phyloP scores from a whole-genome alignment of 2,113 vertebrate genomes.

The Erpornis zantholeuca region DNA sequence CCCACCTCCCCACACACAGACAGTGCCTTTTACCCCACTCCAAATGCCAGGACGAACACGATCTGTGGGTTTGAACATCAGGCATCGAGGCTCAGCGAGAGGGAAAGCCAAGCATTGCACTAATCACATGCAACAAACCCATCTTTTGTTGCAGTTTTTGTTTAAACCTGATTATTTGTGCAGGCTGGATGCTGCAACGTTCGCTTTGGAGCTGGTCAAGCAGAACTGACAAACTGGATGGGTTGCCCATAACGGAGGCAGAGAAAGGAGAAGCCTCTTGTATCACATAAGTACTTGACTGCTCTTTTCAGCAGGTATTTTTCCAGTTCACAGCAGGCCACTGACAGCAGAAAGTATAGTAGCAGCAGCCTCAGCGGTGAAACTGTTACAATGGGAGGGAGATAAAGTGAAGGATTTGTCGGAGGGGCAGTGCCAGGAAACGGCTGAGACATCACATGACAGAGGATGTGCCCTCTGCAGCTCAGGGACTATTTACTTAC shows the following conservation, averaged over 20 bases:
- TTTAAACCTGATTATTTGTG: not conserved
- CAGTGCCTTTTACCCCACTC: not conserved
- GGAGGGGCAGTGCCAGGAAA: constrained; percentile 58
- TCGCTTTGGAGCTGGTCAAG: not conserved
- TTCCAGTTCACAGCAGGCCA: not conserved
- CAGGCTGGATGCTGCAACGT: not conserved
- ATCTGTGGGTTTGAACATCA: not conserved
- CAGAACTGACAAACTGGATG: not conserved
- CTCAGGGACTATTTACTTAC: constrained; percentile 48
- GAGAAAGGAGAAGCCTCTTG: not conserved
- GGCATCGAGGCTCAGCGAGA: not conserved
- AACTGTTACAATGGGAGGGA: constrained; percentile 10
- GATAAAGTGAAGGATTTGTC: constrained; percentile 55
- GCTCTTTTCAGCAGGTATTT: constrained; percentile 3
- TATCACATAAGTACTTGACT: not conserved
- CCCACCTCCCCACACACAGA: not conserved
- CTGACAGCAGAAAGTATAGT: constrained; percentile 10
- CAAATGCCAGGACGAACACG: not conserved
- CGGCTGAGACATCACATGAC: constrained; percentile 41
- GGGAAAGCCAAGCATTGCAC: not conserved
- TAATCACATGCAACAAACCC: not conserved
- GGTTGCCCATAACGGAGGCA: not conserved
- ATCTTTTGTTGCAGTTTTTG: not conserved
- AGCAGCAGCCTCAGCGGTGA: not conserved
- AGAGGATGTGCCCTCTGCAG: constrained; percentile 4